Percentiles rank a stretch among this genome's conserved stretches.
These are phyloP conservation scores for Leptinotarsa rubiginosa DNA, from an alignment of 2,888 invertebrate genomes.

Conservation along the genomic window DNA sequence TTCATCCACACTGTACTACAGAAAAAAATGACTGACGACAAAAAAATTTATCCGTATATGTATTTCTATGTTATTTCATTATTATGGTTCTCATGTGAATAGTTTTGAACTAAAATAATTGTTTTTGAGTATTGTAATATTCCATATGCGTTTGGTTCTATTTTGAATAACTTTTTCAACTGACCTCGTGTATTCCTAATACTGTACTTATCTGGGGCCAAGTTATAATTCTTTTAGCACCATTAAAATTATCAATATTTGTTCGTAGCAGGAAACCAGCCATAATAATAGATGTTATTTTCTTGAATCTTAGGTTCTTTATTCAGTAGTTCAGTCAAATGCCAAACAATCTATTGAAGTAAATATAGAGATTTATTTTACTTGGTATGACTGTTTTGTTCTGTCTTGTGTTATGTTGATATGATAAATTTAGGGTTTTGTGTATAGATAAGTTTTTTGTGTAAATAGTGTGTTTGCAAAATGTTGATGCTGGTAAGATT, in stretches of 20 bases:
- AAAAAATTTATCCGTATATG: no score
- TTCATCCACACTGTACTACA: no score
- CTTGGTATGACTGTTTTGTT: background rate
- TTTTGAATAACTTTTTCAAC: background rate
- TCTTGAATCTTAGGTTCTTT: background rate
- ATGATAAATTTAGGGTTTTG: background rate
- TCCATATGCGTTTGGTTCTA: no score
- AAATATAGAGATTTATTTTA: no score
- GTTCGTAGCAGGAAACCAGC: background rate
- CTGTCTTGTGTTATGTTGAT: background rate
- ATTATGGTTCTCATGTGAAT: no score
- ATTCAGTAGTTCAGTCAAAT: background rate
- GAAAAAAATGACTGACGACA: no score
- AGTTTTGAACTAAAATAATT: no score
- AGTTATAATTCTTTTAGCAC: slow-evolving; percentile 11
- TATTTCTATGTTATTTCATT: no score
- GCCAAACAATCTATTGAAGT: no score
- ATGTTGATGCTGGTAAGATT: background rate
- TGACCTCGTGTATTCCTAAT: background rate
- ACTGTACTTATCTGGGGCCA: background rate
- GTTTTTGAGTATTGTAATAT: no score
- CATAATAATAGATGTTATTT: background rate
- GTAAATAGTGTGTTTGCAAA: background rate
- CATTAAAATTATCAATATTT: slow-evolving; percentile 16
- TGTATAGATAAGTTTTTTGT: background rate